Evolutionary conservation across 2,888 invertebrate species (phyloP).

Genomic region (Trissolcus japonicus): DNA sequence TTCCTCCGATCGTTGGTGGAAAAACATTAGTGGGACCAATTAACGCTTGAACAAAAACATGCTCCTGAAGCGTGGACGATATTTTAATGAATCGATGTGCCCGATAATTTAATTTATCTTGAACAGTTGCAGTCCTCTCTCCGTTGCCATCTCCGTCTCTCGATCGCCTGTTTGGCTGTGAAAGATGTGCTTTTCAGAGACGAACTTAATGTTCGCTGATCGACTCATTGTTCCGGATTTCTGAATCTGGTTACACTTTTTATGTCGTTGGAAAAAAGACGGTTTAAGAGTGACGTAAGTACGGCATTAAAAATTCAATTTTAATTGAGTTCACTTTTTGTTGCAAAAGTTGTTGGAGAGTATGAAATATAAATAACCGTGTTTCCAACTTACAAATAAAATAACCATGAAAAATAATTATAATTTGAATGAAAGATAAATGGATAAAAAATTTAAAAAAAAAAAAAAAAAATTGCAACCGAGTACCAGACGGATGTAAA

Average conservation of each 20-base stretch:
- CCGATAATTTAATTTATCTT: slow-evolving; percentile 41
- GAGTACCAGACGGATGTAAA: too few species aligned
- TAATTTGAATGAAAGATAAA: too few species aligned
- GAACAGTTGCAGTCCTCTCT: slow-evolving; percentile 1
- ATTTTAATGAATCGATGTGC: slow-evolving; percentile 23
- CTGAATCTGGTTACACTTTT: slow-evolving; percentile 18
- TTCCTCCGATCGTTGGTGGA: too few species aligned
- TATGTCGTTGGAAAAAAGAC: slow-evolving; percentile 6
- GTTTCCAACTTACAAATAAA: too few species aligned
- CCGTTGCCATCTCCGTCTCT: slow-evolving; percentile 17
- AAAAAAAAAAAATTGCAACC: too few species aligned
- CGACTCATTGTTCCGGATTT: slow-evolving; percentile 12
- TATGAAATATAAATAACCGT: too few species aligned
- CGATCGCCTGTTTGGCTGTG: slow-evolving; percentile 5
- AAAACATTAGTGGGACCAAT: slow-evolving; percentile 5
- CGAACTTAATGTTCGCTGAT: slow-evolving; percentile 11
- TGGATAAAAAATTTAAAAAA: too few species aligned
- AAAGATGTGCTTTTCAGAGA: slow-evolving; percentile 25
- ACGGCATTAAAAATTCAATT: too few species aligned
- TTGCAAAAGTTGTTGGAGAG: too few species aligned
- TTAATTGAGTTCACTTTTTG: too few species aligned
- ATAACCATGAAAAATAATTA: too few species aligned
- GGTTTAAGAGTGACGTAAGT: not conserved
- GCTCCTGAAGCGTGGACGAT: slow-evolving; percentile 1
- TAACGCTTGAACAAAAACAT: slow-evolving; percentile 5